Evolutionary conservation across 2,113 vertebrate species (phyloP), one percentile per base, ranked within the genome.

Genomic region (Dipodomys stephensi): DNA sequence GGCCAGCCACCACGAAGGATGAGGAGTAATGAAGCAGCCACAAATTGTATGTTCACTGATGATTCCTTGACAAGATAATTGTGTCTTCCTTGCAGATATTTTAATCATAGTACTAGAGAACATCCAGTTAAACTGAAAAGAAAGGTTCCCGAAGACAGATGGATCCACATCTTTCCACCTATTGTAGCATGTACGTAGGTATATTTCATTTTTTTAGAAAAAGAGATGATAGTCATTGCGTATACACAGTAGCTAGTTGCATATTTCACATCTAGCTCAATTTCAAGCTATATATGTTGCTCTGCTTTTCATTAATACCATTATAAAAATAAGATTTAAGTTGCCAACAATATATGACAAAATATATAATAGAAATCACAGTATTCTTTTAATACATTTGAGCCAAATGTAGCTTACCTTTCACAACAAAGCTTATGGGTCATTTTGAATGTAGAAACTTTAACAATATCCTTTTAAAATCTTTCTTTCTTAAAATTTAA

Each of bases 1-100:
- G 60, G 98, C 97, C 68, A 97, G 95, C 39, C n/a, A 95, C 96
- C 93, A 98, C 98, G 97, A 98, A 97, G 95, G 97, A 94, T 84
- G 53, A 7, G 65, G 96, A 96, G 92, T 92, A 97, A 96, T 96
- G 96, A 96, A 97, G 73, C 88, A 86, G 81, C 32, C 95, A 95
- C 88, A 94, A 93, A 97, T 97, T 96, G 98, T 97, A 96, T 79
- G 93, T 96, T 97, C 96, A 93, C 95, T 97, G 95, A 85, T 94
- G 94, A 97, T 64, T 96, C 64, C 78, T 78, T 96, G 97, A 97
- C 96, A 98, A 84, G 86, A 97, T 97, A 97, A 98, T 97, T 97
- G 64, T 90, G n/a, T 89, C 94, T 93, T 53, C 49, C 91, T 88
- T 15, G 95, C 44, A 96, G 97, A 98, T 96, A 97, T 97, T 98